Evolutionary conservation across 2,888 invertebrate species (phyloP).

Genomic region (Plebejus melissa): DNA sequence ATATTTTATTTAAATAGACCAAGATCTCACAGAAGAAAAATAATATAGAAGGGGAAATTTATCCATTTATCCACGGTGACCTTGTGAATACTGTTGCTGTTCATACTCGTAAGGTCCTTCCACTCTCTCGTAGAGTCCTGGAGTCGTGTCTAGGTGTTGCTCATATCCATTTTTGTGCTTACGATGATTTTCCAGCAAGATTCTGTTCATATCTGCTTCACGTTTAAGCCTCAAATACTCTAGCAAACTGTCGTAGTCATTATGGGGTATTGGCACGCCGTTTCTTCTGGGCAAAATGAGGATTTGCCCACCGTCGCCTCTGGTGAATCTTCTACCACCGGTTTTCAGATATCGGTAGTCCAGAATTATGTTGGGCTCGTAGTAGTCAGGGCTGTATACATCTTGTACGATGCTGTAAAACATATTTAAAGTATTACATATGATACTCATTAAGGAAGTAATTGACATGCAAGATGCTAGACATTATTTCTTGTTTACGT

Average conservation of each 20-base stretch:
- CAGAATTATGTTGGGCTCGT: slow-evolving; percentile 57
- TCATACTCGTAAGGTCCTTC: slow-evolving; percentile 10
- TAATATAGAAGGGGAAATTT: neutral
- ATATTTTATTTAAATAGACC: too few species aligned
- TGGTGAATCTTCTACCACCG: slow-evolving; percentile 62
- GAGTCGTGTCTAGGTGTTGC: slow-evolving; percentile 18
- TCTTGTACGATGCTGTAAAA: slow-evolving; percentile 54
- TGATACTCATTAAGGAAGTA: too few species aligned
- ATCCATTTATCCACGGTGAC: neutral
- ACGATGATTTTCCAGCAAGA: slow-evolving; percentile 3
- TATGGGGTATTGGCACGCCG: slow-evolving; percentile 8
- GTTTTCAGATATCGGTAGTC: slow-evolving; percentile 67
- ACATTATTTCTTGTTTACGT: neutral
- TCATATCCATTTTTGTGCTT: slow-evolving; percentile 20
- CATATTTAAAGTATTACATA: slow-evolving; percentile 1
- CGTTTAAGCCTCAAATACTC: slow-evolving; percentile 24
- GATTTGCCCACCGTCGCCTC: slow-evolving; percentile 61
- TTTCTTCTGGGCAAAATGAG: slow-evolving; percentile 44
- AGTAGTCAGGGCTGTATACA: slow-evolving; percentile 59
- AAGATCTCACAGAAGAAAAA: neutral
- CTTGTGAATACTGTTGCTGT: neutral
- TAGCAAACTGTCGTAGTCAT: slow-evolving; percentile 23
- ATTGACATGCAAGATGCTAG: neutral
- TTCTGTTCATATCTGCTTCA: slow-evolving; percentile 16
- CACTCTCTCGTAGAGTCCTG: neutral